Evolutionary conservation across 2,888 invertebrate species (phyloP).

Genomic region (Blera fallax): DNA sequence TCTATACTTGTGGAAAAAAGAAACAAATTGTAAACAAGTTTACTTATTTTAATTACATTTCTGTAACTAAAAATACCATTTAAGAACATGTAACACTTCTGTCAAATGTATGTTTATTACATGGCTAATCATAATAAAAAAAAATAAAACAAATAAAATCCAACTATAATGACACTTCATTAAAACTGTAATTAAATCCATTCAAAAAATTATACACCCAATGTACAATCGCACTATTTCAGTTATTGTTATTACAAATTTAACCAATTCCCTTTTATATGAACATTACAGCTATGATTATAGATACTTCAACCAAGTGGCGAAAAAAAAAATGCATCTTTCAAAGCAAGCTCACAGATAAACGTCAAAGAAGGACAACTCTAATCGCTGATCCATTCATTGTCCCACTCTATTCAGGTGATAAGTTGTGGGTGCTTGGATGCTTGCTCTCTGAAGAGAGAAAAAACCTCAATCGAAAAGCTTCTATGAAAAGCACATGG

Average conservation of each 20-base stretch:
- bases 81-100: neutral
- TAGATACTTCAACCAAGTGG: constrained; percentile 61
- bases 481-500: constrained; percentile 61
- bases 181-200: constrained; percentile 69
- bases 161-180: constrained; percentile 57
- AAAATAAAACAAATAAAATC: neutral
- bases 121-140: neutral
- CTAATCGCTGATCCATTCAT: constrained; percentile 21
- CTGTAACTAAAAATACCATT: neutral
- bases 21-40: too few species aligned
- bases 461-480: constrained; percentile 34
- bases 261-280: constrained; percentile 68
- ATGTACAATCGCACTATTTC: constrained; percentile 69
- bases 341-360: neutral
- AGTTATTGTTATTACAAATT: constrained; percentile 72
- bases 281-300: constrained; percentile 69
- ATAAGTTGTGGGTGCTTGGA: constrained; percentile 42
- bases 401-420: constrained; percentile 58
- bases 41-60: too few species aligned
- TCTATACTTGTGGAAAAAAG: too few species aligned
- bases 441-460: constrained; percentile 53
- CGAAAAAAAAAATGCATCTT: constrained; percentile 29
- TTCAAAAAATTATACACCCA: constrained; percentile 40
- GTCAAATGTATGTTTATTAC: neutral
- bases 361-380: constrained; percentile 47